A percentile compares a stretch with the other conserved stretches of the same genome.
Conservation (phyloP, 2,888 invertebrate genomes). For the Oxycera nigricornis region DNA sequence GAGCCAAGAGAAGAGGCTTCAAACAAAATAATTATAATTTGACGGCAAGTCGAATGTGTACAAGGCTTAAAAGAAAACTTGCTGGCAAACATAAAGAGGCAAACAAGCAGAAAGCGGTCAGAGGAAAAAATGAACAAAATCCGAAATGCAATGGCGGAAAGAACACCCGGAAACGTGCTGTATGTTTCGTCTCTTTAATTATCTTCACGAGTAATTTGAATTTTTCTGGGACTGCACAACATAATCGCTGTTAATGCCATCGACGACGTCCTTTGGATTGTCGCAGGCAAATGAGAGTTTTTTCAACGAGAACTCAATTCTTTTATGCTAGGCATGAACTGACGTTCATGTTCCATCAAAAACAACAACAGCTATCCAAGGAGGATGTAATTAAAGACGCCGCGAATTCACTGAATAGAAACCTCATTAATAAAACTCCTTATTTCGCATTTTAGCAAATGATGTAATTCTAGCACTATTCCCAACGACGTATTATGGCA, state of each 20-base stretch:
- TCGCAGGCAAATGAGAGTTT: background rate
- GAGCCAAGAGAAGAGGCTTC: conserved; percentile 1
- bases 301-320: background rate
- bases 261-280: background rate
- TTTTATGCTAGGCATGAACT: background rate
- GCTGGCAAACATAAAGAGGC: background rate
- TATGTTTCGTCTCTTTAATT: conserved; percentile 7
- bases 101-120: conserved; percentile 15
- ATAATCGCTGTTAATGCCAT: background rate
- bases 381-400: background rate
- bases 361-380: background rate
- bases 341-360: background rate
- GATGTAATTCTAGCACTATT: conserved; percentile 10
- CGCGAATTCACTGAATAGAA: background rate
- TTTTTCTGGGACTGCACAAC: background rate
- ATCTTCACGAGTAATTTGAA: background rate
- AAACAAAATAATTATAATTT: conserved; percentile 36
- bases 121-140: background rate
- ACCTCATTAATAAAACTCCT: conserved; percentile 19
- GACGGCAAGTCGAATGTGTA: conserved; percentile 20
- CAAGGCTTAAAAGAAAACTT: background rate
- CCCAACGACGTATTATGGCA: background rate
- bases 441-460: conserved; percentile 12
- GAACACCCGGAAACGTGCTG: background rate
- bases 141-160: conserved; percentile 4